Percentiles rank a stretch among this genome's conserved stretches.
These are phyloP conservation scores for Drosophila baimaii DNA, from an alignment of 1,140 invertebrate species.

Conservation along the genomic window DNA sequence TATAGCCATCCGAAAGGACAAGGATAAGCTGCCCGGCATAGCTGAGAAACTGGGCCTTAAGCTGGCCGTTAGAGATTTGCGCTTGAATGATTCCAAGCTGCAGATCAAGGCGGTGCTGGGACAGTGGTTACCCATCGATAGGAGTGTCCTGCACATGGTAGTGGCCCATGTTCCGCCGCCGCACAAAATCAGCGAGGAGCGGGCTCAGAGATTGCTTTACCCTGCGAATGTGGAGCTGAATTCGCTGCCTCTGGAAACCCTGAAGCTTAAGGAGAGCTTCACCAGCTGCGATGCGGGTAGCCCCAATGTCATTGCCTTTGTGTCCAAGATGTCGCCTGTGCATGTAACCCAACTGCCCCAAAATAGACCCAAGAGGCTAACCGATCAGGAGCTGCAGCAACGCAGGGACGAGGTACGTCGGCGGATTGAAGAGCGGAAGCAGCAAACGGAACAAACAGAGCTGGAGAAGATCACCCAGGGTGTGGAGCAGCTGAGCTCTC, in stretches of 20 bases:
- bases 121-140: slow-evolving; percentile 95
- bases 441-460: slow-evolving; percentile 85
- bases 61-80: slow-evolving; percentile 90
- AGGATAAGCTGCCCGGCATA: slow-evolving; percentile 92
- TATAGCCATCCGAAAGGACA: slow-evolving; percentile 91
- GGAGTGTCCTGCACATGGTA: slow-evolving; percentile 92
- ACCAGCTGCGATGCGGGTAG: slow-evolving; percentile 88
- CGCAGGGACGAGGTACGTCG: slow-evolving; percentile 89
- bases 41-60: slow-evolving; percentile 92
- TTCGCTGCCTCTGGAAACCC: slow-evolving; percentile 89
- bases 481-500: slow-evolving; percentile 77
- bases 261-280: slow-evolving; percentile 91
- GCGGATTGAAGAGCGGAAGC: slow-evolving; percentile 86
- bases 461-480: slow-evolving; percentile 85
- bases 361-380: slow-evolving; percentile 90
- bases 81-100: slow-evolving; percentile 90
- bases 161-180: slow-evolving; percentile 93
- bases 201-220: slow-evolving; percentile 91
- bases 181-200: slow-evolving; percentile 90
- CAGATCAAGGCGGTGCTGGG: slow-evolving; percentile 92
- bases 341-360: slow-evolving; percentile 89
- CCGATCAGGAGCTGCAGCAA: slow-evolving; percentile 89
- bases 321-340: slow-evolving; percentile 91
- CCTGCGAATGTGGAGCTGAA: slow-evolving; percentile 89
- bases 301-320: slow-evolving; percentile 93